Evolutionary conservation across 2,888 invertebrate genomes (phyloP).

Genomic region (Julus scanicus): DNA sequence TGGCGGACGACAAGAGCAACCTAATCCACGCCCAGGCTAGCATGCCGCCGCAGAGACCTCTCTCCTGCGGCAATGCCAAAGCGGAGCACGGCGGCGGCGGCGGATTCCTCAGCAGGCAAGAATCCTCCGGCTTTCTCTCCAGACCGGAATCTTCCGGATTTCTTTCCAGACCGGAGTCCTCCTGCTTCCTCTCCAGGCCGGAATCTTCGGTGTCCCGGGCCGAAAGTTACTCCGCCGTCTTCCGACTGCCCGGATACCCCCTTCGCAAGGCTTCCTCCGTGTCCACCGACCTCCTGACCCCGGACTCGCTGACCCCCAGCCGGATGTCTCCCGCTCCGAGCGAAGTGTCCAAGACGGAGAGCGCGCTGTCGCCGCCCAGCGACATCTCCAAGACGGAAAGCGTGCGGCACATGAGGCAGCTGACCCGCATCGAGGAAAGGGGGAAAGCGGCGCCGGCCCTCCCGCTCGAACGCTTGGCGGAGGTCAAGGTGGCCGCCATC

Average conservation of each 20-base stretch:
- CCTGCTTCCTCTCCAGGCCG: conserved; percentile 59
- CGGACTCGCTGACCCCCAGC: conserved; percentile 62
- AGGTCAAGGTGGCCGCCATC: conserved; percentile 60
- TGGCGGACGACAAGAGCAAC: neutral
- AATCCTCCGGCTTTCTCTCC: too few species aligned
- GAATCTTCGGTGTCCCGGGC: conserved; percentile 61
- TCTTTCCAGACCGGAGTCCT: neutral
- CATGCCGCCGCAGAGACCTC: conserved; percentile 60
- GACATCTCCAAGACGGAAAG: conserved; percentile 63
- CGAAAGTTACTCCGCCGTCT: conserved; percentile 60
- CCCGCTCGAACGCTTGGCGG: conserved; percentile 57
- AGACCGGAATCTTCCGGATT: too few species aligned
- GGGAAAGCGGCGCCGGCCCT: neutral
- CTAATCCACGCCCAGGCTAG: conserved; percentile 56
- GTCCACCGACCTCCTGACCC: conserved; percentile 61
- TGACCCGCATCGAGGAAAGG: conserved; percentile 61
- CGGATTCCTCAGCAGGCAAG: too few species aligned
- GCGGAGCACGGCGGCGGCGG: too few species aligned
- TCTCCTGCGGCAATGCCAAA: neutral
- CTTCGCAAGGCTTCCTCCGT: conserved; percentile 60
- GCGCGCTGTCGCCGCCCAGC: conserved; percentile 62
- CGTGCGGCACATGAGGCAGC: conserved; percentile 61
- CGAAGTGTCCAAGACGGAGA: conserved; percentile 63
- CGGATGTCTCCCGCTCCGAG: conserved; percentile 63
- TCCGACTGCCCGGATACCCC: conserved; percentile 60